Evolutionary conservation across 2,113 vertebrate species (phyloP).

Genomic region (Dasyornis broadbenti): DNA sequence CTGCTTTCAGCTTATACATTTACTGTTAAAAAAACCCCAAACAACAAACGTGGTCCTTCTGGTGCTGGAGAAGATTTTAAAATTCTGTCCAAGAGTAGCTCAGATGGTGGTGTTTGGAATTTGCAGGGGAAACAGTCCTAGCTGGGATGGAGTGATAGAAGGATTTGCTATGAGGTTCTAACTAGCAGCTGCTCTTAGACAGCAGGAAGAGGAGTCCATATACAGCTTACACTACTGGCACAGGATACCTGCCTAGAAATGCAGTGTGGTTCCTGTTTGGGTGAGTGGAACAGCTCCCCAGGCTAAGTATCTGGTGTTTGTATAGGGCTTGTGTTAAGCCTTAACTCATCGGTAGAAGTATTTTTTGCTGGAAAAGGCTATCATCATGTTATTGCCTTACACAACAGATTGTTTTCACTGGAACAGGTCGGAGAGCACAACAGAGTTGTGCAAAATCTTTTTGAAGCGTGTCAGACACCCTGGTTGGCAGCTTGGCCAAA

Average conservation of each 20-base stretch:
- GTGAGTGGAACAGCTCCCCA: not conserved
- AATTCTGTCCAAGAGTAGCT: not conserved
- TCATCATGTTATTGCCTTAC: not conserved
- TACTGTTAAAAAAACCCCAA: not conserved
- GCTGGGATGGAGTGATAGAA: not conserved
- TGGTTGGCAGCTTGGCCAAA: not conserved
- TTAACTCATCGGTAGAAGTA: not conserved
- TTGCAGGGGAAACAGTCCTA: not conserved
- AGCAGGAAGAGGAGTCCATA: not conserved
- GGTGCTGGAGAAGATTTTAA: not conserved
- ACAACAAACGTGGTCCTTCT: not conserved
- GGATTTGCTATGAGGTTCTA: not conserved
- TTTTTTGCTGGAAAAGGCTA: not conserved
- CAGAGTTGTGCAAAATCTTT: not conserved
- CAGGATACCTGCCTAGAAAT: not conserved
- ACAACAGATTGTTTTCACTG: not conserved
- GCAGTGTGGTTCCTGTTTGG: not conserved
- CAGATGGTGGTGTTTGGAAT: not conserved
- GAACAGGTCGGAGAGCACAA: not conserved
- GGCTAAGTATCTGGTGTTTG: no score
- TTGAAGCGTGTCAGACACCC: not conserved
- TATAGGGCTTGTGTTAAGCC: accelerated
- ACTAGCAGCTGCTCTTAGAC: not conserved
- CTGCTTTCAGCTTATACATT: not conserved
- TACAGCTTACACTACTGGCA: not conserved